Evolutionary conservation across 2,113 vertebrate species (phyloP).

Genomic region (Numida meleagris): DNA sequence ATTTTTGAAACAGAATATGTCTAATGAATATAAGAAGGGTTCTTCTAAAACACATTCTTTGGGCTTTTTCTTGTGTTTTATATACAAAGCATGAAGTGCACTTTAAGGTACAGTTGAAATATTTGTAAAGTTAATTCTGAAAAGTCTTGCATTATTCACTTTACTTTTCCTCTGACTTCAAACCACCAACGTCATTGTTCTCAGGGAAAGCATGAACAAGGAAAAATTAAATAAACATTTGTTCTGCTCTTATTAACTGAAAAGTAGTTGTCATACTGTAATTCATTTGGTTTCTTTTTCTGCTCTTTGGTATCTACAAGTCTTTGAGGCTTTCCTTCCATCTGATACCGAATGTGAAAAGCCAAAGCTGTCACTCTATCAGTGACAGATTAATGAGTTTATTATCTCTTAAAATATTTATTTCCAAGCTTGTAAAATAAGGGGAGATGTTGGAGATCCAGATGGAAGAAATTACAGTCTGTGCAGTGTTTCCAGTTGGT

Average conservation of each 20-base stretch:
- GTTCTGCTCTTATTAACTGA: background rate
- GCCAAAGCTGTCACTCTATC: background rate
- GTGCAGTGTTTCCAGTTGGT: background rate
- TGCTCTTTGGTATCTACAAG: background rate
- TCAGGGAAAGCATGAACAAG: background rate
- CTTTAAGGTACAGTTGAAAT: background rate
- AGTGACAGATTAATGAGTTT: background rate
- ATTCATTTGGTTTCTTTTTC: background rate
- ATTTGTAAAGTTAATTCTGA: background rate
- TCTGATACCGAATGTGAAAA: background rate
- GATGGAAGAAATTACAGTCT: background rate
- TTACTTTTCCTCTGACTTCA: background rate
- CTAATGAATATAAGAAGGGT: background rate
- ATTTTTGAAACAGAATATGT: background rate
- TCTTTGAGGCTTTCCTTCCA: background rate
- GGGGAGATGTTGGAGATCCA: background rate
- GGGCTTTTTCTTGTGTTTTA: background rate
- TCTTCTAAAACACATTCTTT: background rate
- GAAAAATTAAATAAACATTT: background rate
- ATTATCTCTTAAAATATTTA: background rate
- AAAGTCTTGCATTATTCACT: background rate
- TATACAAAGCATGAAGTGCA: background rate
- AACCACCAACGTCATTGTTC: background rate
- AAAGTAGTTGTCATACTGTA: background rate
- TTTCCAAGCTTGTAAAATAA: background rate